Percentiles rank a stretch among this genome's conserved stretches.
phyloP scores from a whole-genome alignment of 2,113 vertebrate species.

The Rhinopithecus roxellana region DNA sequence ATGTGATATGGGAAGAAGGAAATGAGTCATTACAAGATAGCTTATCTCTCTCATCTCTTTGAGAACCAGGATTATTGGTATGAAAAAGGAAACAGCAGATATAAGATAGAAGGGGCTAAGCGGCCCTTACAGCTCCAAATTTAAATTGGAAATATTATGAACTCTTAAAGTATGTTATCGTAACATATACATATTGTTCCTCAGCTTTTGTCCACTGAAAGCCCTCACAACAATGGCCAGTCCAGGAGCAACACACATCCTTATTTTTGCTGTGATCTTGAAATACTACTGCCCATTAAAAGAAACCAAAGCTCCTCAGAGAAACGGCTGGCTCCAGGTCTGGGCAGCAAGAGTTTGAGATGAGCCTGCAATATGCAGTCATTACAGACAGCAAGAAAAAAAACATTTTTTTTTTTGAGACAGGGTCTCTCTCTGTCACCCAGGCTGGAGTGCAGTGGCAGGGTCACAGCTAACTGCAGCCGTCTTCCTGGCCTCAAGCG shows the following conservation, averaged over 20 bases:
- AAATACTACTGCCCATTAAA: background rate
- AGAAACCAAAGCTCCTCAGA: background rate
- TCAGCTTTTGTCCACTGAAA: constrained; percentile 5
- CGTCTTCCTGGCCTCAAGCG: too few relatives aligned
- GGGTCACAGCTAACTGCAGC: too few relatives aligned
- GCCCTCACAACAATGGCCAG: background rate
- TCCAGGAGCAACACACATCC: background rate
- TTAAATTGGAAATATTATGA: background rate
- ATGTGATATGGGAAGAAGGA: background rate
- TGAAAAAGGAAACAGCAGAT: background rate
- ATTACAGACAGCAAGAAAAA: background rate
- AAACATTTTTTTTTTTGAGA: too few relatives aligned
- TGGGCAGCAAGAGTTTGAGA: background rate
- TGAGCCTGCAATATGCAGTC: background rate
- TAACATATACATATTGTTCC: background rate
- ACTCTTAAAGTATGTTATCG: background rate
- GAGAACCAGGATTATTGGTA: background rate
- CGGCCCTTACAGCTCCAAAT: background rate
- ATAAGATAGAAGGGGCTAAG: background rate
- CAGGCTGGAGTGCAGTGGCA: too few relatives aligned
- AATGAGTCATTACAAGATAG: background rate
- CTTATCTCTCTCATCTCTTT: background rate
- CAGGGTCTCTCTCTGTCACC: too few relatives aligned
- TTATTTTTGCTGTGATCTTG: background rate
- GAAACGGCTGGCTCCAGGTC: background rate